Percentiles rank a stretch among this genome's conserved stretches.
Conservation (phyloP, 2,888 invertebrate species). For the Nasonovia ribisnigri region DNA sequence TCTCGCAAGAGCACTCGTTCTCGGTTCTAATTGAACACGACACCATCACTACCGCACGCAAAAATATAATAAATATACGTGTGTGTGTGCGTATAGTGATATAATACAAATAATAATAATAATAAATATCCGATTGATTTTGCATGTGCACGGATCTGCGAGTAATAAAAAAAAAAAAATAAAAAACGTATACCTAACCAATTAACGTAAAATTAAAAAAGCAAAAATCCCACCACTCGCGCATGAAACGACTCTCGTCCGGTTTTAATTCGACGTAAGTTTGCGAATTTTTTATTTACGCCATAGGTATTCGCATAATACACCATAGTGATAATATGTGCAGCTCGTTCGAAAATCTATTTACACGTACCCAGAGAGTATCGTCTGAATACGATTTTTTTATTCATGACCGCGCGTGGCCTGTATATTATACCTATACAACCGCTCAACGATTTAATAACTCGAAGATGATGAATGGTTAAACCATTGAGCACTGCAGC, state of each 20-base stretch:
- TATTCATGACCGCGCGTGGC: background rate
- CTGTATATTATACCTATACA: constrained; percentile 8
- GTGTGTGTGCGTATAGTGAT: background rate
- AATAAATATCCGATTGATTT: constrained; percentile 47
- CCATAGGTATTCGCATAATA: background rate
- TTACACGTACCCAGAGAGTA: background rate
- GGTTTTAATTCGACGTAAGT: background rate
- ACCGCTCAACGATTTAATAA: background rate
- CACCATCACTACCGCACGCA: background rate
- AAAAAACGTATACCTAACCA: constrained; percentile 10
- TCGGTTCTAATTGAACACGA: constrained; percentile 46
- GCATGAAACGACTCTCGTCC: background rate
- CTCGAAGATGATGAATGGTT: constrained; percentile 17
- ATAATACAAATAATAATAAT: constrained; percentile 13
- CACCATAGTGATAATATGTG: background rate
- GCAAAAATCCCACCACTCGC: constrained; percentile 3
- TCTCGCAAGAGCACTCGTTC: constrained; percentile 13
- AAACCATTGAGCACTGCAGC: background rate
- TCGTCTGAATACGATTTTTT: background rate
- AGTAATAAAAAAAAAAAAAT: background rate
- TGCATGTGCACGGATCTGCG: background rate
- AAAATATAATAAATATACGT: background rate
- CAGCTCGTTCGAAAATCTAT: background rate
- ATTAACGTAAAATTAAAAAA: constrained; percentile 27
- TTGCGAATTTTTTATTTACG: background rate